Evolutionary conservation across 2,888 invertebrate species (phyloP).

Genomic region (Lithophane semibrunnea): DNA sequence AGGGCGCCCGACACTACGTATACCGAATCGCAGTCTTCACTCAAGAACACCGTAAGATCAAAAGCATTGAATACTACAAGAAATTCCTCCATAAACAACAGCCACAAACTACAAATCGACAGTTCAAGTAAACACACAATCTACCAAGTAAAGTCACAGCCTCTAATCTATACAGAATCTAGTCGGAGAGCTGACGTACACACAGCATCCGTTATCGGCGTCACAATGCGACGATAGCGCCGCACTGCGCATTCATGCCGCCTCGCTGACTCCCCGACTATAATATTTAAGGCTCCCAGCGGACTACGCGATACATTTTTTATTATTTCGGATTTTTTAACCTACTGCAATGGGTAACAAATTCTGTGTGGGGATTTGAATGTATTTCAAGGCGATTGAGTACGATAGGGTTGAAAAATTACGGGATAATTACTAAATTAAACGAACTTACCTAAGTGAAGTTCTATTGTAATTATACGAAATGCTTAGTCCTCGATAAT

Average conservation of each 20-base stretch:
- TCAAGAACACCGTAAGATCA: neutral
- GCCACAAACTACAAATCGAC: conserved; percentile 4
- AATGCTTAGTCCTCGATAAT: too few relatives aligned
- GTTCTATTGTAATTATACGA: too few relatives aligned
- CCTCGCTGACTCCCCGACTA: conserved; percentile 53
- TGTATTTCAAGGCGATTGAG: neutral
- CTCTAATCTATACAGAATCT: conserved; percentile 41
- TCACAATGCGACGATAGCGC: conserved; percentile 64
- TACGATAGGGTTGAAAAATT: neutral
- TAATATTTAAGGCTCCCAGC: conserved; percentile 62
- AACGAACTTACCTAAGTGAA: too few relatives aligned
- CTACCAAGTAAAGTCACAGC: conserved; percentile 14
- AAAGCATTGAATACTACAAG: neutral
- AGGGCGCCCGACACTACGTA: neutral
- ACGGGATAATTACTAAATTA: neutral
- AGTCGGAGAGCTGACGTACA: conserved; percentile 21
- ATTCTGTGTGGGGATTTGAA: conserved; percentile 5
- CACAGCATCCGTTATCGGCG: conserved; percentile 57
- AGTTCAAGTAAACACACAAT: neutral
- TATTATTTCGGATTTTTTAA: conserved; percentile 50
- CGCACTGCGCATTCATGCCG: conserved; percentile 64
- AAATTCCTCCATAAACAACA: neutral
- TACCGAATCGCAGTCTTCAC: neutral
- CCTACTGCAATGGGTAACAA: conserved; percentile 8
- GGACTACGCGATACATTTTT: conserved; percentile 54